A percentile compares a stretch with the other conserved stretches of the same genome.
Conservation (phyloP, 2,888 invertebrate species). For the Diplazon laetatorius region DNA sequence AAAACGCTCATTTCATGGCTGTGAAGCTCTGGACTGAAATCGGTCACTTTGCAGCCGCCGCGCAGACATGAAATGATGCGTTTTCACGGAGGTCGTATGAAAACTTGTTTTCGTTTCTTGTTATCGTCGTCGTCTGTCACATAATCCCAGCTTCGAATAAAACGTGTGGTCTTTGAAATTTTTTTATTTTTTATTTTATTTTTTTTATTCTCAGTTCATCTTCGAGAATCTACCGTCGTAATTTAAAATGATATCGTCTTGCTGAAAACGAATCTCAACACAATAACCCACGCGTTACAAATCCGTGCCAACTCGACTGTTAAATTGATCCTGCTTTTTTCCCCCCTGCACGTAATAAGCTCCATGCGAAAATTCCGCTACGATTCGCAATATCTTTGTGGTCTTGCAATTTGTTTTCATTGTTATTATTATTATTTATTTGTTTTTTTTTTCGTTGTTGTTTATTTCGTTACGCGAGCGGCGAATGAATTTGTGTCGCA, state of each 20-base stretch:
- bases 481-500: constrained; percentile 67
- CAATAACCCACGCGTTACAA: constrained; percentile 69
- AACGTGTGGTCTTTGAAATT: constrained; percentile 6
- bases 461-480: background rate
- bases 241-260: constrained; percentile 66
- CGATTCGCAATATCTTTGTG: background rate
- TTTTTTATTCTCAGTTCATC: no score
- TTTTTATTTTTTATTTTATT: background rate
- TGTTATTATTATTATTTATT: no score
- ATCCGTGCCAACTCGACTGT: constrained; percentile 69
- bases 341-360: constrained; percentile 63
- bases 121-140: constrained; percentile 35
- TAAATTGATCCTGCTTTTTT: constrained; percentile 62
- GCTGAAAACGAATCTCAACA: constrained; percentile 70
- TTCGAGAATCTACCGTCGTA: constrained; percentile 72
- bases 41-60: no score
- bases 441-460: background rate
- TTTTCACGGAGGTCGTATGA: constrained; percentile 65
- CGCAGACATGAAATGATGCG: no score
- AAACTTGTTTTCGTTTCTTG: constrained; percentile 22
- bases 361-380: no score
- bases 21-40: no score
- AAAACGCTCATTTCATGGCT: no score
- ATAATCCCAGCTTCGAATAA: background rate
- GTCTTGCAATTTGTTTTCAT: constrained; percentile 13